These are phyloP conservation scores for Acrobeloides nanus DNA, from an alignment of 2,888 invertebrate species.

Conservation along the genomic window DNA sequence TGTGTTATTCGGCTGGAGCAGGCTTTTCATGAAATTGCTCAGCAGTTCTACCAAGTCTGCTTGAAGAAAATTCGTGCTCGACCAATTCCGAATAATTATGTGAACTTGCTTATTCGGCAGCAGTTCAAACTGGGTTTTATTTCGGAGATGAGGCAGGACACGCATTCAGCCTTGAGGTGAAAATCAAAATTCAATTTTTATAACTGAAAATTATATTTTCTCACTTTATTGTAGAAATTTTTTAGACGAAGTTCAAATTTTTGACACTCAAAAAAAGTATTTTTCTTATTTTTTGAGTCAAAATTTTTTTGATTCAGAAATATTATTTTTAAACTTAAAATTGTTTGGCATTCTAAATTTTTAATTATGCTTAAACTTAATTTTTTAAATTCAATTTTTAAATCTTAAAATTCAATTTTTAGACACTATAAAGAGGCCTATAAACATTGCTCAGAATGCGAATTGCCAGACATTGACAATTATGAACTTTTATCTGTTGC, in stretches of 20 bases:
- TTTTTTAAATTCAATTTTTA: not conserved
- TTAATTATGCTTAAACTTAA: not conserved
- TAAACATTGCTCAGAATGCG: constrained; percentile 76
- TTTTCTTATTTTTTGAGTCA: constrained; percentile 14
- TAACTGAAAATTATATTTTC: constrained; percentile 17
- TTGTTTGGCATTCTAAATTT: too few species aligned
- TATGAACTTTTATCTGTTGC: constrained; percentile 89
- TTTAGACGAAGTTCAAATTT: too few species aligned
- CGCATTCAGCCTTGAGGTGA: constrained; percentile 69
- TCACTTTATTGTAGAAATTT: too few species aligned
- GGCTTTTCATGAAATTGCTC: constrained; percentile 84
- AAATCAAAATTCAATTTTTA: not conserved
- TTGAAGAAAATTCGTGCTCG: constrained; percentile 60
- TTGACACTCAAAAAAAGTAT: too few species aligned
- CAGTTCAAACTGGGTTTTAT: constrained; percentile 93
- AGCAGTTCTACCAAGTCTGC: constrained; percentile 82
- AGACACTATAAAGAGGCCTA: constrained; percentile 72
- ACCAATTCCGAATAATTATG: constrained; percentile 45
- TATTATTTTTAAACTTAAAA: too few species aligned
- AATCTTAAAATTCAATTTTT: constrained; percentile 18
- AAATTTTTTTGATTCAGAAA: constrained; percentile 4
- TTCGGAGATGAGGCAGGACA: constrained; percentile 84
- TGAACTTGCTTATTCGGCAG: constrained; percentile 81
- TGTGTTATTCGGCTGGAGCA: constrained; percentile 70
- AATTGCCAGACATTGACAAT: constrained; percentile 79